Evolutionary conservation across 2,888 invertebrate species (phyloP), one percentile per base, ranked within the genome.

Genomic region (Dione vanillae): DNA sequence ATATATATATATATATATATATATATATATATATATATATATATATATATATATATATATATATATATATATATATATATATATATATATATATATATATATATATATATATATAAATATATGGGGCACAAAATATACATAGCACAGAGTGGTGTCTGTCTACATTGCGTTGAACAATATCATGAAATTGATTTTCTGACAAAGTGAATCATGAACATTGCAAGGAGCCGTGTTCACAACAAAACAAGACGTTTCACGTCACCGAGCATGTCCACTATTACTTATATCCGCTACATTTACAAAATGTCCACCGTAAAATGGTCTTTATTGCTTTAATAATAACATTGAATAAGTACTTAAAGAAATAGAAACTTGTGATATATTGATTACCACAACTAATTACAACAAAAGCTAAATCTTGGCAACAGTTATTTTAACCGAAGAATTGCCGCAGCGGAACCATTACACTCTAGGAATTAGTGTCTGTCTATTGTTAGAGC

Each of bases 341-440:
- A 73, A 66, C 6, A 59, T 27, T 14, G 14, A 27, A 61, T 61
- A 27, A 19, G 62, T 43, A 58, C 11, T 19, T 19, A 68, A 51
- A 62, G 47, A n/a, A 62, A 58, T 49, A 67, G 67, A 76, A 58
- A 67, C 58, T 67, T 67, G 27, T n/a, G 59, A 16, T 59, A 41
- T 56, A 51, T 40, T 69, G 62, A 82, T 79, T 79, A 81, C 80
- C 78, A 75, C 80, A 80, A 75, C 80, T 79, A 82, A 82, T 79
- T 85, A 82, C 85, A 82, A 81, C 82, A 81, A 82, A 80, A 82
- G 80, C 81, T 82, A 80, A 85, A 87, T 85, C 85, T 83, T 83
- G 82, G 85, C 85, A 84, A 86, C 84, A 85, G 85, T 85, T 86
- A 85, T 83, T 83, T 81, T 83, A 83, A 84, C 83, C 85, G 86